Conservation (phyloP, 1,140 invertebrate species). For the Pseudomyrmex cubaensis region DNA sequence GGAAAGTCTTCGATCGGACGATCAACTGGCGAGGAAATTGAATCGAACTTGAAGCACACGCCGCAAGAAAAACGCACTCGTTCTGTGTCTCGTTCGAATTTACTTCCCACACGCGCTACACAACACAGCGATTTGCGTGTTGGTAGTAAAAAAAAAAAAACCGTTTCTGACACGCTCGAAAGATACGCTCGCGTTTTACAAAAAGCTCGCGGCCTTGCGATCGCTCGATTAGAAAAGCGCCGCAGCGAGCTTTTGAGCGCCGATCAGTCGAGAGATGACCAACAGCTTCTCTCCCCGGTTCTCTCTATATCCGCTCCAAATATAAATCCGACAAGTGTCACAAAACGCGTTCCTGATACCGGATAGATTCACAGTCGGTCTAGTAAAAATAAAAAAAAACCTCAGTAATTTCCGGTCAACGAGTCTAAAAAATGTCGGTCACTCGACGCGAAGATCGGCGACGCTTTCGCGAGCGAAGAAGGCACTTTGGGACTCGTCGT, state of each 20-base stretch:
- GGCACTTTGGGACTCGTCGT: constrained; percentile 15
- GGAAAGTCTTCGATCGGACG: constrained; percentile 42
- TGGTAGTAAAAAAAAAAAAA: too few relatives aligned
- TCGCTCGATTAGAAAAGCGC: constrained; percentile 32
- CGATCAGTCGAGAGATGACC: constrained; percentile 28
- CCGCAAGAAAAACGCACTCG: too few relatives aligned
- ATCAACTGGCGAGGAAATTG: constrained; percentile 39
- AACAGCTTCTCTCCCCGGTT: background rate
- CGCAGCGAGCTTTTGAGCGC: constrained; percentile 38
- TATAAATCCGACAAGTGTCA: constrained; percentile 26
- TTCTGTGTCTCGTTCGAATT: background rate
- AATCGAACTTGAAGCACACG: constrained; percentile 20
- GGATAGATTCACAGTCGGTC: constrained; percentile 7
- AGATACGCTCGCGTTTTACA: background rate
- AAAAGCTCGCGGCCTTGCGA: constrained; percentile 40
- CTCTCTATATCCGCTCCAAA: constrained; percentile 24
- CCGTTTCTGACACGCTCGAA: background rate
- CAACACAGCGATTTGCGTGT: background rate
- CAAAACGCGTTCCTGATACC: background rate
- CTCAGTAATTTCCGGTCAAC: background rate
- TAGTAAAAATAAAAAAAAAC: too few relatives aligned
- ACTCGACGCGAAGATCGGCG: background rate
- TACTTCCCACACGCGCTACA: background rate
- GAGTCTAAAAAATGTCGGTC: background rate
- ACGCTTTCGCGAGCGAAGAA: background rate